Conservation (phyloP, 2,888 invertebrate species). For the Heliconius sara region DNA sequence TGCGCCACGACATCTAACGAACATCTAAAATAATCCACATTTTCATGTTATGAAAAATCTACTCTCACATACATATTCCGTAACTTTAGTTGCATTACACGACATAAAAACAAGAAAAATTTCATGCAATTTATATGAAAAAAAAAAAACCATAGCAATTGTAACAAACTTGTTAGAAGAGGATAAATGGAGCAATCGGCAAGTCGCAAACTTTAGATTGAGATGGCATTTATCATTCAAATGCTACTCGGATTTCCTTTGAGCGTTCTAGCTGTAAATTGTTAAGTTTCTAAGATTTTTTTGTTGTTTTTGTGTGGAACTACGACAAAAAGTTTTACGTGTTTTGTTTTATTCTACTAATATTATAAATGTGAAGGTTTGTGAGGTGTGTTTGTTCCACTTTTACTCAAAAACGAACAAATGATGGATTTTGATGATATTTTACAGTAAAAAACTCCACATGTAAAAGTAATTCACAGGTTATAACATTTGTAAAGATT, state of each 20-base stretch:
- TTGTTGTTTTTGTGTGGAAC: not conserved
- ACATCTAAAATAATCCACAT: not conserved
- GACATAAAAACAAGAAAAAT: constrained; percentile 28
- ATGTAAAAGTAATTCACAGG: too few relatives aligned
- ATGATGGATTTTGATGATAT: too few relatives aligned
- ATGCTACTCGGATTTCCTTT: constrained; percentile 16
- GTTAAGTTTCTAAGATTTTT: constrained; percentile 15
- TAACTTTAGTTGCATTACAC: constrained; percentile 16
- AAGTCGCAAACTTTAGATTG: constrained; percentile 43
- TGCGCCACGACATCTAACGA: too few relatives aligned
- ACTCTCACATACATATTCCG: not conserved
- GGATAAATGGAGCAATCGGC: constrained; percentile 43
- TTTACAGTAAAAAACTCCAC: too few relatives aligned
- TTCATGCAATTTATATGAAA: constrained; percentile 37
- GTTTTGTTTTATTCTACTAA: not conserved
- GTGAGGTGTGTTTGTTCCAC: too few relatives aligned
- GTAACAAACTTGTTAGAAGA: constrained; percentile 37
- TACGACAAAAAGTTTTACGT: not conserved
- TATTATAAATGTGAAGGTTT: not conserved
- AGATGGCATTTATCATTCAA: constrained; percentile 40
- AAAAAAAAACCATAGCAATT: constrained; percentile 35
- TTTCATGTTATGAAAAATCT: not conserved
- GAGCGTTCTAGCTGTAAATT: constrained; percentile 18
- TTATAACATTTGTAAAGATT: too few relatives aligned
- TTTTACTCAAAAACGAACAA: too few relatives aligned